Evolutionary conservation across 2,113 vertebrate genomes (phyloP).

Genomic region (Sinocyclocheilus anshuiensis): DNA sequence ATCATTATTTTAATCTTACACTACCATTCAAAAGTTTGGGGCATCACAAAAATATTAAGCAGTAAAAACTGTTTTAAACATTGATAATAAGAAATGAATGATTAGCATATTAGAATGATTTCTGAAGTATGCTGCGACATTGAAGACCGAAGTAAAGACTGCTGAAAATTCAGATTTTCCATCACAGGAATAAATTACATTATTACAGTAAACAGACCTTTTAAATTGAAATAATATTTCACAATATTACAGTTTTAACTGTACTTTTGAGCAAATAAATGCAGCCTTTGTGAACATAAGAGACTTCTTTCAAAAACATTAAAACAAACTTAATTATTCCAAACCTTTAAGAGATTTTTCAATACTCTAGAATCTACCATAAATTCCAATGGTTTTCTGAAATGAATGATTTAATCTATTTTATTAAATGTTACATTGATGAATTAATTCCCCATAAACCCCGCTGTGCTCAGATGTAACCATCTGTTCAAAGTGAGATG

Average conservation of each 20-base stretch:
- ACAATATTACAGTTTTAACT: background rate
- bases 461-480: slow-evolving; percentile 50
- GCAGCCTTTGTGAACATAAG: background rate
- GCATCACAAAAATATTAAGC: no score
- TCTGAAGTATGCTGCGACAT: no score
- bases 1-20: no score
- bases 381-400: background rate
- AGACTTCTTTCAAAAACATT: background rate
- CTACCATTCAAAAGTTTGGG: no score
- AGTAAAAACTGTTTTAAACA: no score
- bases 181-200: no score
- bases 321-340: background rate
- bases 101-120: no score
- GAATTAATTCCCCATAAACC: slow-evolving; percentile 34
- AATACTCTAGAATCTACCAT: background rate
- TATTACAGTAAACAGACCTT: no score
- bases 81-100: no score
- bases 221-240: background rate
- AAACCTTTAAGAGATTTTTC: background rate
- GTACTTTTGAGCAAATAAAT: no score
- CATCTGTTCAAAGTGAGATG: slow-evolving; percentile 66
- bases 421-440: background rate
- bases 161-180: no score
- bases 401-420: background rate
- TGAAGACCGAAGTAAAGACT: no score